Base-by-base conservation (phyloP, 1,140 invertebrate genomes). In the Drosophila auraria region DNA sequence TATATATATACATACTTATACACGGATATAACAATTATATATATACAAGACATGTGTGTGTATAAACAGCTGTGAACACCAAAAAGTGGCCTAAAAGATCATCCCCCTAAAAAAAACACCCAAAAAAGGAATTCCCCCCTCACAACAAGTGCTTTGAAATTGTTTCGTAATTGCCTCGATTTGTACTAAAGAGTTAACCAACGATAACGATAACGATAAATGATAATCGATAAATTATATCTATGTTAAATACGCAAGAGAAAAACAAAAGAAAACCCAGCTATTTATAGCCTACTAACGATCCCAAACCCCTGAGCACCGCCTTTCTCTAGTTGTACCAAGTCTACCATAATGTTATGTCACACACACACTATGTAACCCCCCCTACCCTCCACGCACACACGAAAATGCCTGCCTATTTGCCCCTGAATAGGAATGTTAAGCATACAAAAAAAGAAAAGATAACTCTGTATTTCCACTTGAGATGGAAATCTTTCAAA, bases 31-130 rank as follows among this genome's bases (percentile, higher is more conserved):
- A 62, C 14, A 71, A 47, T 76, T 80, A 62, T 66, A 76, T 69
- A 74, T 61, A 65, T 83, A 49, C 57, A 57, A 50, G 65, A 56
- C 53, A 80, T 59, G 47, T 69, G 65, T 84, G 78, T 83, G 70
- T 79, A 80, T 62, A 73, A 70, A 83, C 74, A 89, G 86, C 86
- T 89, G 86, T 90, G 86, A 89, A 89, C 86, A 89, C 86, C 86
- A 89, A 89, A 89, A 89, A 89, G 86, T 89, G 86, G 86, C 86
- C 86, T 89, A 90, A 72, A 83, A 70, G 73, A 40, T 36, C 58
- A 69, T 70, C 51, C 58, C 60, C 47, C 11, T 27, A 70, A 59
- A 40, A 51, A 23, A 38, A 25, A 27, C 45, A 75, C n/a, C 56
- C 15, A 68, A 36, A 20, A 23, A 54, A 60, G 20, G 6, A 69